Conservation (phyloP, 2,797 vertebrate species). For the Spondyliosoma cantharus region DNA sequence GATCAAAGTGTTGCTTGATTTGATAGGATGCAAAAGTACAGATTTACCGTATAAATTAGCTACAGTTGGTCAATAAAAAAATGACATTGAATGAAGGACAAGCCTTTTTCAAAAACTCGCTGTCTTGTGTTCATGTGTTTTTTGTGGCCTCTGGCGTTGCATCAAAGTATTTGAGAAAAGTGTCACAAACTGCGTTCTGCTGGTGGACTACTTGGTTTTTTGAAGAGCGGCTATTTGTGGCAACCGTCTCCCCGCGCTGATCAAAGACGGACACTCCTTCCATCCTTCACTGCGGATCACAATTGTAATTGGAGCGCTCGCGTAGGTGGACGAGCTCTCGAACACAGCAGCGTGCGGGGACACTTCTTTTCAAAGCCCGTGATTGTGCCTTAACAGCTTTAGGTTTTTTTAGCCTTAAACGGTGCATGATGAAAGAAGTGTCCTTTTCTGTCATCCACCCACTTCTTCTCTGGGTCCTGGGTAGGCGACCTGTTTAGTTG, state of each 20-base stretch:
- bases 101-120: slow-evolving; percentile 2
- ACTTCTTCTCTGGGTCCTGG: slow-evolving; percentile 55
- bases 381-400: slow-evolving; percentile 38
- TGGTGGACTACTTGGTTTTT: slow-evolving; percentile 24
- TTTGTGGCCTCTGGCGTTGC: slow-evolving; percentile 30
- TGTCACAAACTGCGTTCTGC: slow-evolving; percentile 42
- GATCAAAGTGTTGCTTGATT: slow-evolving; percentile 80
- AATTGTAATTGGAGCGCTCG: slow-evolving; percentile 66
- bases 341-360: slow-evolving; percentile 33
- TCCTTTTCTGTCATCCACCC: slow-evolving; percentile 61
- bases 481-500: slow-evolving; percentile 43
- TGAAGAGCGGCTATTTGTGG: slow-evolving; percentile 45
- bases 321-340: slow-evolving; percentile 49
- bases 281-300: slow-evolving; percentile 50
- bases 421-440: slow-evolving; percentile 29
- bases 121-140: slow-evolving; percentile 14
- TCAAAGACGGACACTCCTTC: slow-evolving; percentile 62
- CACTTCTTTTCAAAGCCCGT: slow-evolving; percentile 43
- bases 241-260: slow-evolving; percentile 29
- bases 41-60: slow-evolving; percentile 63
- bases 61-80: slow-evolving; percentile 54
- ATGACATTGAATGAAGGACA: slow-evolving; percentile 13
- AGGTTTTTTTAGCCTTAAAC: slow-evolving; percentile 23
- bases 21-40: slow-evolving; percentile 61
- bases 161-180: slow-evolving; percentile 30